A percentile compares a stretch with the other conserved stretches of the same genome.
Conservation (phyloP, 2,113 vertebrate species). For the Osmerus eperlanus region DNA sequence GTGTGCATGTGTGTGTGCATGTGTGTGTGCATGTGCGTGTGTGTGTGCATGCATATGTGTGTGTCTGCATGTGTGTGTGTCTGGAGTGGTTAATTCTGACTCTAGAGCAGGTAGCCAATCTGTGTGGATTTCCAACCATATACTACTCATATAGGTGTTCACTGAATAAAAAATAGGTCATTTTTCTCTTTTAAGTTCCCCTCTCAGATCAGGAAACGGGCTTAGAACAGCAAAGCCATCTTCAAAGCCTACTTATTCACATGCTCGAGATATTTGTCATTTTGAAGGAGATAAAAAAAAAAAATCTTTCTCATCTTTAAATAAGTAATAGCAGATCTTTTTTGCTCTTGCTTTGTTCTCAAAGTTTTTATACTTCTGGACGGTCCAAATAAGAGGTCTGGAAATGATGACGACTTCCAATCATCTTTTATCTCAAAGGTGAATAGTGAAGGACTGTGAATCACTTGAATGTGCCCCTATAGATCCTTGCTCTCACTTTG, state of each 20-base stretch:
- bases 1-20: background rate
- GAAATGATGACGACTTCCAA: too few relatives aligned
- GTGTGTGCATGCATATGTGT: background rate
- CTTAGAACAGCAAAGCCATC: conserved; percentile 3
- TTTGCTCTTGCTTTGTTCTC: background rate
- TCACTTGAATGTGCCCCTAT: too few relatives aligned
- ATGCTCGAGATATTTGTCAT: background rate
- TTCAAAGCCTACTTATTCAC: background rate
- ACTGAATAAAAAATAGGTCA: background rate
- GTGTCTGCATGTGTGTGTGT: background rate
- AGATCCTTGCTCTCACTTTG: too few relatives aligned
- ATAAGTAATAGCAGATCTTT: too few relatives aligned
- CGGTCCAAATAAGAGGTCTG: too few relatives aligned
- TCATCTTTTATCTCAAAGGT: too few relatives aligned
- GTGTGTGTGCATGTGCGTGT: background rate
- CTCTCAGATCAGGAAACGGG: conserved; percentile 1
- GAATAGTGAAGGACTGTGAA: too few relatives aligned
- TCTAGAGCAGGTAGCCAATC: background rate
- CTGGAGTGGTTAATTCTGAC: background rate
- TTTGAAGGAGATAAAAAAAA: background rate
- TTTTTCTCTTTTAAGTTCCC: background rate
- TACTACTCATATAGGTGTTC: background rate
- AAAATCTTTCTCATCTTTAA: too few relatives aligned
- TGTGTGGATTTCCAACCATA: background rate
- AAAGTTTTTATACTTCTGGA: background rate